Conservation (phyloP, 1,140 invertebrate genomes). For the Gerris buenoi region DNA sequence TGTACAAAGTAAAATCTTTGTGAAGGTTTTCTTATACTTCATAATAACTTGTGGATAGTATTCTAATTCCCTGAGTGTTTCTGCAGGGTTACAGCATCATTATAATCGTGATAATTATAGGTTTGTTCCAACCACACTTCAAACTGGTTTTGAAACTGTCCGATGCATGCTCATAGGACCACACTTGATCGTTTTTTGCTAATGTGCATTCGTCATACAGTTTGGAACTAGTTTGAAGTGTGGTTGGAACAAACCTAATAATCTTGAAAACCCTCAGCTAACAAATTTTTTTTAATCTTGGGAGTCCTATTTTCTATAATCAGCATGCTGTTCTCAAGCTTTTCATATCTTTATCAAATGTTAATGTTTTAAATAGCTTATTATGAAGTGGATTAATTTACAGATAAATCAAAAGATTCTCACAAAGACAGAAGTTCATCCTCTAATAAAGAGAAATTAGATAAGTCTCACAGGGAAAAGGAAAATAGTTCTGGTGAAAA, state of each 20-base stretch:
- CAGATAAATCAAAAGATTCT: background rate
- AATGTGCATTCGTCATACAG: no score
- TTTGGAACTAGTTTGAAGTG: no score
- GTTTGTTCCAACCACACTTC: slow-evolving; percentile 27
- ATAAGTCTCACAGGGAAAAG: background rate
- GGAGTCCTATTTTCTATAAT: background rate
- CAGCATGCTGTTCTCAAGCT: background rate
- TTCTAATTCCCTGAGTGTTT: slow-evolving; percentile 22
- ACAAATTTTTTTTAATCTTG: background rate
- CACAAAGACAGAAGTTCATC: background rate
- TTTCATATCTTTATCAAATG: background rate
- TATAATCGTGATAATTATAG: slow-evolving; percentile 23
- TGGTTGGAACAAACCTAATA: slow-evolving; percentile 28
- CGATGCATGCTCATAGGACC: no score
- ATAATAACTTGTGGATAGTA: slow-evolving; percentile 22
- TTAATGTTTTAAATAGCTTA: background rate
- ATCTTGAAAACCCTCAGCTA: slow-evolving; percentile 21
- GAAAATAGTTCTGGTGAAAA: background rate
- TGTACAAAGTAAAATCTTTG: slow-evolving; percentile 11
- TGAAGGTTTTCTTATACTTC: slow-evolving; percentile 18
- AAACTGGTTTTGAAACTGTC: no score
- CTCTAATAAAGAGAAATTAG: background rate
- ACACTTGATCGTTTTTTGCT: no score
- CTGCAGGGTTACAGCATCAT: no score
- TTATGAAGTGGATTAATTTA: background rate